Conservation (phyloP, 2,797 vertebrate genomes). For the Sciurus carolinensis region DNA sequence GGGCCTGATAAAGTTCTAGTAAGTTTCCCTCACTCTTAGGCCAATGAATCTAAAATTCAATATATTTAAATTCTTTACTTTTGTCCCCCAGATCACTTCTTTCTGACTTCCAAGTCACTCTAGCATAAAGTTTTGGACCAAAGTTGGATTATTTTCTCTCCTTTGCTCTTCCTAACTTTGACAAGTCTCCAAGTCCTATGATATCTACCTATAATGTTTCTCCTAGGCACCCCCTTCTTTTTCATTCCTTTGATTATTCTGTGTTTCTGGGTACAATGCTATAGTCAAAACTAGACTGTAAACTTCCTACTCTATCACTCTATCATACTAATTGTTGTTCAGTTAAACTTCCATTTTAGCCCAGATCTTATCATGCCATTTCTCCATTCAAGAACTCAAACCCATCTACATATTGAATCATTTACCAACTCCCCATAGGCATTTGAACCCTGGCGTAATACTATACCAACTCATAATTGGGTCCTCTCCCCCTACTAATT, state of each 20-base stretch:
- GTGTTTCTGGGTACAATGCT: neutral
- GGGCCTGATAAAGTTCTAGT: neutral
- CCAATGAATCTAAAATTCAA: constrained; percentile 25
- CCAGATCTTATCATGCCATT: neutral
- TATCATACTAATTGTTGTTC: neutral
- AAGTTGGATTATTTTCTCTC: neutral
- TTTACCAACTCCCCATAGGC: neutral
- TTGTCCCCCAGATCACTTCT: neutral
- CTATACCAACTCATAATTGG: neutral
- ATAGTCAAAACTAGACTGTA: neutral
- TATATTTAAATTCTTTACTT: constrained; percentile 34
- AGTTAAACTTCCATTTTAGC: neutral
- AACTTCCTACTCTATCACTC: neutral
- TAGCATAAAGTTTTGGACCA: neutral
- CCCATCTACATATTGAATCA: neutral
- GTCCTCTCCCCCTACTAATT: neutral
- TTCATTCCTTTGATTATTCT: neutral
- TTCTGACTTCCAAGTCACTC: neutral
- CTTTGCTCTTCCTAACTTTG: neutral
- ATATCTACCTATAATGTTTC: neutral
- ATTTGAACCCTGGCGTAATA: neutral
- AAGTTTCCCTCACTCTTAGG: neutral
- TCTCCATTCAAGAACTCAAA: constrained; percentile 38
- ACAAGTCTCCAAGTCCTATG: neutral
- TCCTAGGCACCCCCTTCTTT: neutral